Conservation (phyloP, 2,888 invertebrate genomes). For the Zaprionus obscuricornis region DNA sequence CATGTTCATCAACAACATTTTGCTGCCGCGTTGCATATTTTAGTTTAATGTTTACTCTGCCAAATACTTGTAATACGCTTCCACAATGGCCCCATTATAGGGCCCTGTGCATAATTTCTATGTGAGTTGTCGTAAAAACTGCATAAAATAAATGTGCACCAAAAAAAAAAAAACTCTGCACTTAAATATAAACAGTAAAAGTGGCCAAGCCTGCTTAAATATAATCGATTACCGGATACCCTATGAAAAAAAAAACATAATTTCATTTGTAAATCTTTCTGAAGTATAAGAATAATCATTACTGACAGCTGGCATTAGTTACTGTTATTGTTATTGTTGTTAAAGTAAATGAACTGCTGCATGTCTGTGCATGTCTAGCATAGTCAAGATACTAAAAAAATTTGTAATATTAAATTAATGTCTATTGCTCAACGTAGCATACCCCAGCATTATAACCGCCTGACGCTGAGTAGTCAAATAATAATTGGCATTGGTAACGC, state of each 20-base stretch:
- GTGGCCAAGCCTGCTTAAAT: slow-evolving; percentile 15
- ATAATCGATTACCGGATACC: slow-evolving; percentile 16
- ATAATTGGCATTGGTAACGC: slow-evolving; percentile 67
- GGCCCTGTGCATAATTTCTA: slow-evolving; percentile 60
- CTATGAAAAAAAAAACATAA: no score
- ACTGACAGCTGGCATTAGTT: no score
- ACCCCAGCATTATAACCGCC: not conserved
- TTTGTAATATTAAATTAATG: no score
- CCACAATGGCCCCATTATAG: slow-evolving; percentile 50
- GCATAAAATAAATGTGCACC: slow-evolving; percentile 71
- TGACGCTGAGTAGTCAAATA: slow-evolving; percentile 46
- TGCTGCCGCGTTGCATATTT: slow-evolving; percentile 67
- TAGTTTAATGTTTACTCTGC: slow-evolving; percentile 51
- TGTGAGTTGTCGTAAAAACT: slow-evolving; percentile 62
- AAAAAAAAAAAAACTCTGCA: slow-evolving; percentile 28
- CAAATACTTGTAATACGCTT: slow-evolving; percentile 43
- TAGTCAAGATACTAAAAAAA: no score
- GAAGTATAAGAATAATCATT: no score
- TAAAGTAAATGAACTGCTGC: no score
- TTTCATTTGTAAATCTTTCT: no score
- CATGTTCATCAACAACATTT: slow-evolving; percentile 44
- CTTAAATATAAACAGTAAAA: slow-evolving; percentile 26
- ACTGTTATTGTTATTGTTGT: no score
- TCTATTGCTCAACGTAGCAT: no score
- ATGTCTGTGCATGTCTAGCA: no score